A percentile compares a stretch with the other conserved stretches of the same genome.
Evolutionary conservation across 2,113 vertebrate genomes (phyloP).

Genomic region (Columba livia): DNA sequence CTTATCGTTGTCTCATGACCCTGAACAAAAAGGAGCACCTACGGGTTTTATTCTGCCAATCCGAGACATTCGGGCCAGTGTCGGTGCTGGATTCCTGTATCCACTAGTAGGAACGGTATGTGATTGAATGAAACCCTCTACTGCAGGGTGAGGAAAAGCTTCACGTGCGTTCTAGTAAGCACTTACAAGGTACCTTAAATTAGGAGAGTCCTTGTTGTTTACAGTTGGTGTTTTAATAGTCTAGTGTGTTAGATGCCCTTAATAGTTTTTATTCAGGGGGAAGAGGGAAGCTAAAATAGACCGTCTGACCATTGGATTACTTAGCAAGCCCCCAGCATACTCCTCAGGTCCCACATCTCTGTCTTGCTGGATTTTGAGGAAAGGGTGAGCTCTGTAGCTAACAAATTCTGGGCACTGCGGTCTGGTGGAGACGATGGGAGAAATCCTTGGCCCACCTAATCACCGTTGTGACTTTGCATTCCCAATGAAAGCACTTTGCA

Average conservation of each 20-base stretch:
- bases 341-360: background rate
- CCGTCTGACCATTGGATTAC: background rate
- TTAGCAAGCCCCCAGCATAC: background rate
- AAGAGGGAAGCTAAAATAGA: background rate
- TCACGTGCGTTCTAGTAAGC: background rate
- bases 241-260: background rate
- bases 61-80: slow-evolving; percentile 91
- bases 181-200: background rate
- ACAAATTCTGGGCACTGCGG: background rate
- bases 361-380: background rate
- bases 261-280: background rate
- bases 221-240: background rate
- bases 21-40: slow-evolving; percentile 93
- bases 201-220: background rate
- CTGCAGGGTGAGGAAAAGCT: background rate
- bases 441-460: background rate
- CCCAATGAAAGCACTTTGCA: background rate
- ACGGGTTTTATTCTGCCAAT: slow-evolving; percentile 92
- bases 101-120: slow-evolving; percentile 93
- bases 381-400: background rate
- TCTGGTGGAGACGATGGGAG: background rate
- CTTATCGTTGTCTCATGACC: slow-evolving; percentile 93
- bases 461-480: background rate
- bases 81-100: slow-evolving; percentile 94
- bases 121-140: background rate